These are phyloP conservation scores for Euphysa ruthae DNA, from an alignment of 30 jellyfish, hydroid and myxozoan species.

Conservation along the genomic window DNA sequence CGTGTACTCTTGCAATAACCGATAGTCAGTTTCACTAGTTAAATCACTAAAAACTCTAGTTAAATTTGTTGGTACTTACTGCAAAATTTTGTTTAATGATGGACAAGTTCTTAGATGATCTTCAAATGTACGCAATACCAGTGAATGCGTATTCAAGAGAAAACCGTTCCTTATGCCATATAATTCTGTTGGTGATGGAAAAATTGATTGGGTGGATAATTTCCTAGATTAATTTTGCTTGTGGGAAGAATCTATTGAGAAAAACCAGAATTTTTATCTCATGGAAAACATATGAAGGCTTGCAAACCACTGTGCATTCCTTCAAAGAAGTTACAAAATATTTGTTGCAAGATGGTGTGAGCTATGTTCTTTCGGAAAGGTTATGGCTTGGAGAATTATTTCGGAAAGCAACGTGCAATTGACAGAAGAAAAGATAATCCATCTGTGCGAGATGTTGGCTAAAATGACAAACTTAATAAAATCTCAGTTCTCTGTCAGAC, in stretches of 20 bases:
- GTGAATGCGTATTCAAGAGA: background rate
- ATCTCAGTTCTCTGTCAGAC: too few relatives aligned
- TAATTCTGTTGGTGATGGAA: constrained; percentile 15
- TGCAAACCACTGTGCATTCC: constrained; percentile 27
- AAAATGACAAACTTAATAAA: too few relatives aligned
- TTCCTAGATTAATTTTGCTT: constrained; percentile 21
- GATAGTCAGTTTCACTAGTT: too few relatives aligned
- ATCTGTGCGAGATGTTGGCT: too few relatives aligned
- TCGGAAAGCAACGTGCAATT: too few relatives aligned
- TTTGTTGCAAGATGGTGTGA: constrained; percentile 21
- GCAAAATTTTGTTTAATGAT: constrained; percentile 9
- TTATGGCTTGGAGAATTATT: too few relatives aligned
- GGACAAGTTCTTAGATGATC: constrained; percentile 27
- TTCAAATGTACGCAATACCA: constrained; percentile 26
- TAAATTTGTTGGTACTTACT: too few relatives aligned
- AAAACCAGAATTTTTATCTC: constrained; percentile 46
- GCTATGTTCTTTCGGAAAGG: constrained; percentile 24
- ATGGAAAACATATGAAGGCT: constrained; percentile 46
- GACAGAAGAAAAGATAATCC: too few relatives aligned
- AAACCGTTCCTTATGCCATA: constrained; percentile 31
- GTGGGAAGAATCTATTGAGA: constrained; percentile 49
- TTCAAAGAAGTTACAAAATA: constrained; percentile 18
- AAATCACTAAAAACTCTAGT: too few relatives aligned
- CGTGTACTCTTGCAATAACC: too few relatives aligned
- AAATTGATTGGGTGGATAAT: constrained; percentile 30